phyloP scores from a whole-genome alignment of 2,113 vertebrate species.

The Rhabdornis inornatus region DNA sequence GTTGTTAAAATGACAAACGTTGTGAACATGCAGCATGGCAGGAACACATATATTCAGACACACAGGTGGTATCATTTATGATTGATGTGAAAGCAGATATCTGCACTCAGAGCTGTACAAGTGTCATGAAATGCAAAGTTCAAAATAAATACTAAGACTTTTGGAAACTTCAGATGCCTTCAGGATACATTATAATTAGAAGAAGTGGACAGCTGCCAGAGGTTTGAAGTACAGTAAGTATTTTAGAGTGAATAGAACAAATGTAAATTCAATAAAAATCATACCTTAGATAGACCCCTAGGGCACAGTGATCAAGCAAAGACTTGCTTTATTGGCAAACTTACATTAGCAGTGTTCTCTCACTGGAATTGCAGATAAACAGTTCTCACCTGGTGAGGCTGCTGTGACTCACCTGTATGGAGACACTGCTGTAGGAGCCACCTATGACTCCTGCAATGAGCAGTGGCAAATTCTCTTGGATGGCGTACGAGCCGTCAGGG shows the following conservation, averaged over 20 bases:
- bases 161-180: background rate
- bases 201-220: background rate
- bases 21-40: background rate
- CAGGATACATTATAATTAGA: background rate
- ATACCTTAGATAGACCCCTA: background rate
- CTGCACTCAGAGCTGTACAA: background rate
- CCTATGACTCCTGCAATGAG: conserved; percentile 94
- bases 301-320: background rate
- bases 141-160: background rate
- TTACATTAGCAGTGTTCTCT: background rate
- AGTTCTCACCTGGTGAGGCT: background rate
- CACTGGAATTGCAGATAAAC: background rate
- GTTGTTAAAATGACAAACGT: background rate
- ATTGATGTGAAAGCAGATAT: background rate
- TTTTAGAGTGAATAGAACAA: background rate
- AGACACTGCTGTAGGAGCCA: conserved; percentile 96
- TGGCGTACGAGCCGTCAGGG: conserved; percentile 93
- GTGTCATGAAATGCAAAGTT: background rate
- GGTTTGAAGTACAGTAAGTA: background rate
- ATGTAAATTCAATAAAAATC: background rate
- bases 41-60: background rate
- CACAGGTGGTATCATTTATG: background rate
- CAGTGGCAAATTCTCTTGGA: conserved; percentile 92
- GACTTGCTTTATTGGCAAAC: background rate
- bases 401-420: conserved; percentile 89